phyloP scores from a whole-genome alignment of 2,888 invertebrate genomes.

The Mimas tiliae region DNA sequence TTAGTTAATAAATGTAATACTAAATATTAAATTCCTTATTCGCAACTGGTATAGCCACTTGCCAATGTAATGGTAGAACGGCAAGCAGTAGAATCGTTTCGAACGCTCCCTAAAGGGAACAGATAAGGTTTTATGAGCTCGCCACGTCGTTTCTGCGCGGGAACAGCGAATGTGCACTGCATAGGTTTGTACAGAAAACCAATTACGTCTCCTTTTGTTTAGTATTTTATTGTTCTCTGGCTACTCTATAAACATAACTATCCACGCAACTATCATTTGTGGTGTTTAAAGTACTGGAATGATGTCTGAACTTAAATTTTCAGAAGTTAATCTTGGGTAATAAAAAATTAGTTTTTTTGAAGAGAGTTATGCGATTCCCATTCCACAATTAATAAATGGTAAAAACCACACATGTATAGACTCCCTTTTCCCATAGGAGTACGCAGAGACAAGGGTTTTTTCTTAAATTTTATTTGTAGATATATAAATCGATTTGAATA shows the following conservation, averaged over 20 bases:
- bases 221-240: slow-evolving; percentile 43
- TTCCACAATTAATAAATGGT: no score
- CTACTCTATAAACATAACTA: slow-evolving; percentile 16
- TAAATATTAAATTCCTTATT: no score
- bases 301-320: background rate
- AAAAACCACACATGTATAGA: no score
- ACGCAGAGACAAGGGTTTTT: no score
- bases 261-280: slow-evolving; percentile 17
- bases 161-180: slow-evolving; percentile 73
- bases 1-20: background rate
- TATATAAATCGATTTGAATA: no score
- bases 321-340: background rate
- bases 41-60: slow-evolving; percentile 27
- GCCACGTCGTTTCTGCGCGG: slow-evolving; percentile 77
- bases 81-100: slow-evolving; percentile 52
- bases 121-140: slow-evolving; percentile 84
- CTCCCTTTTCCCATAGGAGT: no score
- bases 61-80: slow-evolving; percentile 26
- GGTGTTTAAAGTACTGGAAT: background rate
- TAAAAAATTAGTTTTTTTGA: background rate
- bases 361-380: no score
- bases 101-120: slow-evolving; percentile 70
- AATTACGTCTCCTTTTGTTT: slow-evolving; percentile 63
- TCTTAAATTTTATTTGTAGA: no score
- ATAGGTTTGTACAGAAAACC: slow-evolving; percentile 72